These are phyloP conservation scores for Synaphobranchus kaupii DNA, from an alignment of 2,797 vertebrate species.

Conservation along the genomic window DNA sequence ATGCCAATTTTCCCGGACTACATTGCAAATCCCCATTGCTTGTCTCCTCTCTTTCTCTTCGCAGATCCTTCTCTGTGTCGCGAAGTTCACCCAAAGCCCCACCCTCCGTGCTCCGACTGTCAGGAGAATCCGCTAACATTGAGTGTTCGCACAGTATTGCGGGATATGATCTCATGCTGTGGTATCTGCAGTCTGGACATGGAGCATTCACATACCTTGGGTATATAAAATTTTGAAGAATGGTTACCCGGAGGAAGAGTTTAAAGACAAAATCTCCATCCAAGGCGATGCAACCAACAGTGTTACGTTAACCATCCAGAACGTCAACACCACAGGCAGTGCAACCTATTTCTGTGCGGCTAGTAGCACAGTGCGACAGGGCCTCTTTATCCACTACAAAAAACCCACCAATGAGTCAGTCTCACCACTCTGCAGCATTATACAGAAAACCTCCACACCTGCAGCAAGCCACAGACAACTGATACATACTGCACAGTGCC, in stretches of 20 bases:
- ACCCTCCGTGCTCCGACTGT: conserved; percentile 25
- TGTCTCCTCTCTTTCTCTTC: neutral
- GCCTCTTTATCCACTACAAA: conserved; percentile 18
- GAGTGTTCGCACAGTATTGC: conserved; percentile 40
- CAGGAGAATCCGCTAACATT: conserved; percentile 37
- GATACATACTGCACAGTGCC: neutral
- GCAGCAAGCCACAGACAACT: neutral
- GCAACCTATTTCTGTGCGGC: conserved; percentile 43
- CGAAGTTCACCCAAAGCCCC: conserved; percentile 35
- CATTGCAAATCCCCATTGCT: neutral
- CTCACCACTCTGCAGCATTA: neutral
- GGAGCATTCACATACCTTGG: conserved; percentile 41
- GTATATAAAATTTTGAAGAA: neutral
- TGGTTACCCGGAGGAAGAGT: neutral
- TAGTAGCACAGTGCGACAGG: conserved; percentile 28
- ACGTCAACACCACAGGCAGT: conserved; percentile 30
- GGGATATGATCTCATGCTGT: conserved; percentile 39
- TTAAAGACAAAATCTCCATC: conserved; percentile 41
- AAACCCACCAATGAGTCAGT: neutral
- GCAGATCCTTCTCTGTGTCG: conserved; percentile 14
- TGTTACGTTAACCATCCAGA: conserved; percentile 38
- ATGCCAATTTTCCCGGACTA: neutral
- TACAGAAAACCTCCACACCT: neutral
- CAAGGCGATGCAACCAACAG: conserved; percentile 22
- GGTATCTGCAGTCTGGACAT: conserved; percentile 51